Percentiles rank a stretch among this genome's conserved stretches.
Conservation (phyloP, 2,113 vertebrate genomes). For the Tiliqua scincoides region DNA sequence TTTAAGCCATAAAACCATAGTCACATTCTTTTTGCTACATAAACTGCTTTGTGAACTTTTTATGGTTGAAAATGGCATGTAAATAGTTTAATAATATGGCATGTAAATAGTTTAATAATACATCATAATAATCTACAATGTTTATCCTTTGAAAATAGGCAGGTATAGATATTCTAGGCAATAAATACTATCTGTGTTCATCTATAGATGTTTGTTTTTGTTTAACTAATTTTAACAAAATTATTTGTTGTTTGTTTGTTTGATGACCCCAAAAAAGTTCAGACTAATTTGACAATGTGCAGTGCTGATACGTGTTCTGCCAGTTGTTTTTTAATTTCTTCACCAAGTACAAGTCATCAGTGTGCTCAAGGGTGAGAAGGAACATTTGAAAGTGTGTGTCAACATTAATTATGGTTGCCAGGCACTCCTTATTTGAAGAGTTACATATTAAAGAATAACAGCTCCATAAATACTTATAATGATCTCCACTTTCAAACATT, state of each 20-base stretch:
- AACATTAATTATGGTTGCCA: neutral
- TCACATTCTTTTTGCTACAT: too few species aligned
- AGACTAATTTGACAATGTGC: neutral
- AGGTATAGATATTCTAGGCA: neutral
- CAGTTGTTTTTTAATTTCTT: neutral
- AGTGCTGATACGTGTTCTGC: constrained; percentile 3
- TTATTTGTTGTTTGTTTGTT: neutral
- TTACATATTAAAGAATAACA: neutral
- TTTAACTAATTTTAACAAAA: too few species aligned
- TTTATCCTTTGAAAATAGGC: neutral
- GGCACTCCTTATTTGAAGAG: neutral
- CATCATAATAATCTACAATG: neutral
- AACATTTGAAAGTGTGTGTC: constrained; percentile 4
- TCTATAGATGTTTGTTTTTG: neutral
- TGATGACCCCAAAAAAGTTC: neutral
- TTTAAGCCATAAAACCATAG: too few species aligned
- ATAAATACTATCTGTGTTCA: neutral
- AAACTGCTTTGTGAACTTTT: too few species aligned
- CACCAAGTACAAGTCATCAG: neutral
- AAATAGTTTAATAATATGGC: too few species aligned
- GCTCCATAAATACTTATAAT: neutral
- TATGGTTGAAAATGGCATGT: too few species aligned
- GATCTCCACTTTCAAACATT: neutral
- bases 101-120: neutral
- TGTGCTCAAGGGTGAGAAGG: constrained; percentile 1